Base-by-base conservation (phyloP, 2,113 vertebrate genomes). In the Aythya baeri region DNA sequence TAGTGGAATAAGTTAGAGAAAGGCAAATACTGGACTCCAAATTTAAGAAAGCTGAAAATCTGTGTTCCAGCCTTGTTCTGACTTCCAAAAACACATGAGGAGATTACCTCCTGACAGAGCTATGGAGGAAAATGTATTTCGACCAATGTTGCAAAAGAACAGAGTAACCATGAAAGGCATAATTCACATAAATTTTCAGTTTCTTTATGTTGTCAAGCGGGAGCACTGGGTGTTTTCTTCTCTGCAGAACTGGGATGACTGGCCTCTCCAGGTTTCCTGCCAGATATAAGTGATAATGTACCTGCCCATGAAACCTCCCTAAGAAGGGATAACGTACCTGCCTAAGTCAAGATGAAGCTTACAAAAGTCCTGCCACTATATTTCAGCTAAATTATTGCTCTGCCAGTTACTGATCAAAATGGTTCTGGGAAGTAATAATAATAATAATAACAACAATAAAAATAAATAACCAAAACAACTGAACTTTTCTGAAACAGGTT, bases 41-140 rank as follows among this genome's bases (percentile, higher is more conserved):
- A 32, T 5, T 6, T 43, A 85, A 9, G 5, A 6, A 75, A n/a
- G 22, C 6, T 58, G 15, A 68, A 44, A 89, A 84, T 29, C 5
- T 32, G 5, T 41, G 5, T 80, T 84, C 55, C 26, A 57, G 16
- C 7, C 7, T 26, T 88, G 23, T 41, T 41, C 41, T 72, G 29
- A 61, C 73, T 27, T 6, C 46, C 41, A 31, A 67, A n/a, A 77
- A 73, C 31, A 8, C 27, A 49, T 6, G 6, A 71, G 15, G 15
- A 70, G 16, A 23, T 31, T 58, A 52, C 18, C 9, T 57, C 27
- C 15, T 65, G 2, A 1, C 0, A 0, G 25, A 66, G 20, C 13
- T 76, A 22, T 23, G 15, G 11, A 54, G 16, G 7, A 81, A 71
- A 77, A 5, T n/a, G 20, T 6, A 76, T 59, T 61, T 71, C 13